Evolutionary conservation across 2,888 invertebrate species (phyloP), one percentile per base, ranked within the genome.

Genomic region (Acanthopleura granulata): DNA sequence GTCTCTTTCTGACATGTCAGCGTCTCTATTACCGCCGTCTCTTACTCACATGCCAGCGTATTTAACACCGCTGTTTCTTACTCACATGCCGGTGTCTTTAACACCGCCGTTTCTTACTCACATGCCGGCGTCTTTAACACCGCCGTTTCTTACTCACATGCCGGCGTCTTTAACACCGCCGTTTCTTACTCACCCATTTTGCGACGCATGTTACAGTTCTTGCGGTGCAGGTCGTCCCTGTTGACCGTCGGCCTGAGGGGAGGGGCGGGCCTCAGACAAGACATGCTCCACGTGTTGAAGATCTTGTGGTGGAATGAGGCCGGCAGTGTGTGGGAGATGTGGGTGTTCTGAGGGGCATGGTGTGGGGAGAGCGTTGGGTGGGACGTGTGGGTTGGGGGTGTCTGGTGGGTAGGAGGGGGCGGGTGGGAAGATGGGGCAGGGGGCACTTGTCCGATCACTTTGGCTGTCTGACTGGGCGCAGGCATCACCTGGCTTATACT

Each of bases 201-300:
- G 3, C 50, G 40, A 1, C 71, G 71, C 22, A 71, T 71, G 25
- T 71, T 71, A 9, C 69, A 25, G 30, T 66, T 66, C 40, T 71
- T 71, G 16, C 49, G 40, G n/a, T 40, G n/a, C 25, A 49, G 71
- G 75, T 88, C 86, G 70, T 88, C 87, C 61, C 86, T 71, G 40
- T 18, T 49, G 3, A 71, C 18, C 16, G 93, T 92, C 80, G 95
- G 95, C 83, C 97, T 93, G 81, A 96, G 92, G 50, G 97, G 97
- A 78, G 97, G 95, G 82, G 96, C 95, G 72, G 97, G 96, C 78
- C 97, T 93, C 87, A 97, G 92, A 91, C 95, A 95, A 85, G 95
- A 95, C 89, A 96, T 94, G 51, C 89, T 89, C 92, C 92, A 91
- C 14, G 89, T 88, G 62, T 83, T 84, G 74, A 77, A 77, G 75